phyloP scores from a whole-genome alignment of 2,797 vertebrate species.

The Enteromius fasciolatus region DNA sequence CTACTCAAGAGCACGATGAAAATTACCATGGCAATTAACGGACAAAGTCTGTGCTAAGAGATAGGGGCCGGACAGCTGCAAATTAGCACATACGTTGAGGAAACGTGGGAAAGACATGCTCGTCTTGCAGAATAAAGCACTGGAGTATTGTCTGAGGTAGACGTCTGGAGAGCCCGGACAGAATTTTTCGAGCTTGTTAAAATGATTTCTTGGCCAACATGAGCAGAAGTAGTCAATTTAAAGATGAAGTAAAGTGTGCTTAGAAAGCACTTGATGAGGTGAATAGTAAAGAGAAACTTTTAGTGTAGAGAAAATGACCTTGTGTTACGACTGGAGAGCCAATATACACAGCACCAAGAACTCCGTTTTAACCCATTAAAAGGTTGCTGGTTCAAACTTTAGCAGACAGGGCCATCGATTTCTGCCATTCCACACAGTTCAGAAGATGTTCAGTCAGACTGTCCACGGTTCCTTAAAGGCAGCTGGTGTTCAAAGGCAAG shows the following conservation, averaged over 20 bases:
- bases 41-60: constrained; percentile 37
- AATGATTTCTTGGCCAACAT: constrained; percentile 25
- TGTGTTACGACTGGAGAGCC: constrained; percentile 23
- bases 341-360: constrained; percentile 26
- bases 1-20: constrained; percentile 20
- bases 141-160: constrained; percentile 26
- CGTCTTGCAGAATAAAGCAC: constrained; percentile 49
- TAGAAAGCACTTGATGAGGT: constrained; percentile 30
- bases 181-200: constrained; percentile 62
- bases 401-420: constrained; percentile 59
- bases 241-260: constrained; percentile 47
- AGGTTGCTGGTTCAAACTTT: constrained; percentile 44
- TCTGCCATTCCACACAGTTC: constrained; percentile 32
- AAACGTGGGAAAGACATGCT: constrained; percentile 17
- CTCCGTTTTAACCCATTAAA: constrained; percentile 45
- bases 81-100: constrained; percentile 33
- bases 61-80: constrained; percentile 25
- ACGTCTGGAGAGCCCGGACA: constrained; percentile 33
- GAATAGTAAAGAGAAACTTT: constrained; percentile 32
- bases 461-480: constrained; percentile 28
- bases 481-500: constrained; percentile 41
- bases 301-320: constrained; percentile 30
- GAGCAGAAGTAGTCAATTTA: constrained; percentile 64
- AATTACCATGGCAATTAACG: constrained; percentile 55
- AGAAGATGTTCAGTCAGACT: constrained; percentile 45